phyloP scores from a whole-genome alignment of 2,888 invertebrate genomes.

The Lycia hirtaria region DNA sequence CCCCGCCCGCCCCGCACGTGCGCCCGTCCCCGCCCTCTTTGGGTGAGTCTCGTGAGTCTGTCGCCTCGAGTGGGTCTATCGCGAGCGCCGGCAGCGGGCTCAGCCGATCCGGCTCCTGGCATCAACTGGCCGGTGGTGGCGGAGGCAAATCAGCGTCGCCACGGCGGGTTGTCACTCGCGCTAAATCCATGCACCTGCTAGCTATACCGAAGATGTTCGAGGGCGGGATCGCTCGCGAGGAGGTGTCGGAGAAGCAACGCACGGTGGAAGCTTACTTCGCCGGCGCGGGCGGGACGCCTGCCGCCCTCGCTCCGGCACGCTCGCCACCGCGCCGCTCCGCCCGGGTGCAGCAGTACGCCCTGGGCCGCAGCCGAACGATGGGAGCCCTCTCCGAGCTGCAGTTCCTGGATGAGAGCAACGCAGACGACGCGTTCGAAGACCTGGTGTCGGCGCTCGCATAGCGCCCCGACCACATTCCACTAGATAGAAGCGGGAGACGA shows the following conservation, averaged over 20 bases:
- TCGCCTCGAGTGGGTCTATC: conserved; percentile 64
- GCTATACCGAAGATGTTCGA: conserved; percentile 92
- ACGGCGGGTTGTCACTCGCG: conserved; percentile 78
- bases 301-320: conserved; percentile 45
- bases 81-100: conserved; percentile 61
- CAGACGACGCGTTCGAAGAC: conserved; percentile 95
- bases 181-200: conserved; percentile 91
- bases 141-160: conserved; percentile 73
- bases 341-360: conserved; percentile 78
- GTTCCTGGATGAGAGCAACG: conserved; percentile 91
- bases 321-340: conserved; percentile 54
- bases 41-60: conserved; percentile 69
- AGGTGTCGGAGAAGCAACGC: conserved; percentile 88
- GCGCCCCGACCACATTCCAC: conserved; percentile 75
- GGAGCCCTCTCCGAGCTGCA: conserved; percentile 89
- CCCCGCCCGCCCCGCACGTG: conserved; percentile 61
- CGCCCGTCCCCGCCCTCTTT: conserved; percentile 53
- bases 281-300: conserved; percentile 55
- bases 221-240: conserved; percentile 89
- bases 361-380: conserved; percentile 91
- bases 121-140: conserved; percentile 86
- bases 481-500: conserved; percentile 72
- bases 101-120: conserved; percentile 92
- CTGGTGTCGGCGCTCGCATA: conserved; percentile 88
- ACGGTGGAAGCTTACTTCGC: conserved; percentile 91